Base-by-base conservation (phyloP, 2,888 invertebrate genomes). In the Branchinecta sandiegonensis region DNA sequence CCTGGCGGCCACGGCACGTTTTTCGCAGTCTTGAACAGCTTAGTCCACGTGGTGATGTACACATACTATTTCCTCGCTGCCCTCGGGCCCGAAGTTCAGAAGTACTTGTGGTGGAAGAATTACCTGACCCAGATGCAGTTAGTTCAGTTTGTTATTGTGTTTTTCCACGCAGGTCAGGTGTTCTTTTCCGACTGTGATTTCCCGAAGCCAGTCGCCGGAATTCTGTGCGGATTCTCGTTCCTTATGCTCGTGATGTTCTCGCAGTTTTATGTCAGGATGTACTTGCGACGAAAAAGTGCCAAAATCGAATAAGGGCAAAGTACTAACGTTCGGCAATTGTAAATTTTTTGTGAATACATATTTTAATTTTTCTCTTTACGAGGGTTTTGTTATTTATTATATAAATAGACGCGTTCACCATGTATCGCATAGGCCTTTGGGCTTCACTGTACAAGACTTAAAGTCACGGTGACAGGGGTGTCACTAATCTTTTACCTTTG, bases 81-180 rank as follows among this genome's bases (percentile, higher is more conserved):
- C 2, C 84, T 90, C 84, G 91, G 91, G 1, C 90, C 90, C 0
- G 82, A 86, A 75, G 90, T 88, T 79, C 86, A 88, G 76, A 89
- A 90, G 76, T 91, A 88, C 76, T 79, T 91, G 50, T 91, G 90
- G 90, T 92, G 91, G 91, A 92, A 91, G 79, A 89, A 88, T 74
- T 87, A 91, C 75, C 83, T 92, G 73, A 91, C 92, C 37, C 85
- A 85, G 13, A 80, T 91, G 70, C 92, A 92, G 80, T 81, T 92
- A 80, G 89, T 85, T 65, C 92, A 92, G 79, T 92, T 92, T 80
- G 84, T 87, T 76, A 79, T 89, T 75, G 90, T 91, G 71, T 86
- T 89, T 74, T 82, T 89, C 76, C 91, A 92, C 77, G 89, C 91
- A 0, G 84, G 87, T 47, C 90, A 91, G 77, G 85, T 90, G 8